Base-by-base conservation (phyloP, 1,140 invertebrate genomes). In the Listronotus oregonensis region DNA sequence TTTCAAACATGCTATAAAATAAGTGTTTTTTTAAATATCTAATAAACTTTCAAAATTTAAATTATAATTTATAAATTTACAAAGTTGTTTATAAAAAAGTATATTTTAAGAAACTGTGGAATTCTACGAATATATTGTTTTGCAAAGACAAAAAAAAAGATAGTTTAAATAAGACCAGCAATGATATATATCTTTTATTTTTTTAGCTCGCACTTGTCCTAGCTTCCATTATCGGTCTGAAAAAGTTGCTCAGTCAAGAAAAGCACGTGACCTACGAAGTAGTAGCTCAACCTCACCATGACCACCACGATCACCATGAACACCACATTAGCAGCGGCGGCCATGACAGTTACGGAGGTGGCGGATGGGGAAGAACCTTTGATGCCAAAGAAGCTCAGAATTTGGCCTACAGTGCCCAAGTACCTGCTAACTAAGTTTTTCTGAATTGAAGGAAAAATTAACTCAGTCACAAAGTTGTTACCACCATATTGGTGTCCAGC, bases 221-320 rank as follows among this genome's bases (percentile, higher is more conserved):
- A 10, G 89, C 90, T 0, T 87, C 86, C 27, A 88, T 93, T 58
- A 90, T 93, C 58, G 91, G 90, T 15, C 75, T 93, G 70, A 93
- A 92, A 82, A 93, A 92, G 69, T 80, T 93, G 6, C 88, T 93
- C 77, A 88, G 87, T 50, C 85, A 87, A 75, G 82, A 87, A 68
- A 89, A 89, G 73, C 88, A 89, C 79, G 88, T 90, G 14, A 89
- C 88, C 0, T 90, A 90, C 73, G 89, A 90, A 69, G 88, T 90
- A 0, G 87, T 89, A 1, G 82, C 87, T 0, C 86, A 89, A 65
- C 86, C 86, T 3, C 86, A 87, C 70, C 85, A 87, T 67, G 78
- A 79, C 4, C 82, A 83, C 50, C 80, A 84, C 52, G 78, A 78
- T 5, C 82, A 84, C 14, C 67, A 71, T 42, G 56, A 63, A 21